These are phyloP conservation scores for Drosophila obscura DNA, from an alignment of 1,140 invertebrate genomes.

Conservation along the genomic window DNA sequence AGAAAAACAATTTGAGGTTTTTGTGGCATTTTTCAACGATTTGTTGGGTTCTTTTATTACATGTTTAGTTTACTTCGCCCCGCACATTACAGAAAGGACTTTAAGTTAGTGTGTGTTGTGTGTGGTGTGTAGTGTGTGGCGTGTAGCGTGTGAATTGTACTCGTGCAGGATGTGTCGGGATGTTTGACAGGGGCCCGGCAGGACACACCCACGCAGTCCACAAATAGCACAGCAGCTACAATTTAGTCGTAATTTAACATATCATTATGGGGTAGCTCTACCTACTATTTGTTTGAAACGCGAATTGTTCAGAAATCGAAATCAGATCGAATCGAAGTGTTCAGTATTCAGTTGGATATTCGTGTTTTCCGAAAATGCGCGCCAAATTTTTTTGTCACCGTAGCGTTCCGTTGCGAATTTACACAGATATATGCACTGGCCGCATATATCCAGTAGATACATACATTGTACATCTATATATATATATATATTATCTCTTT, in stretches of 20 bases:
- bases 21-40: constrained; percentile 71
- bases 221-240: too few species aligned
- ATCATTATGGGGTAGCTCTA: constrained; percentile 59
- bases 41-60: constrained; percentile 65
- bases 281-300: constrained; percentile 62
- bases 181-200: too few species aligned
- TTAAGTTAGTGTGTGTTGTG: constrained; percentile 62
- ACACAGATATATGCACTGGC: constrained; percentile 30
- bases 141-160: constrained; percentile 39
- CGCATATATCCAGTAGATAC: constrained; percentile 40
- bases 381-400: constrained; percentile 73
- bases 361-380: constrained; percentile 69
- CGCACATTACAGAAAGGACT: constrained; percentile 65
- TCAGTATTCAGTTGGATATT: constrained; percentile 59
- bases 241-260: constrained; percentile 51
- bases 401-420: constrained; percentile 77
- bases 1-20: constrained; percentile 67
- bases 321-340: constrained; percentile 48
- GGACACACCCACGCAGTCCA: constrained; percentile 32
- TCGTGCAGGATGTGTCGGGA: constrained; percentile 44
- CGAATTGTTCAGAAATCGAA: constrained; percentile 61
- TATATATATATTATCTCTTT: constrained; percentile 44
- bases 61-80: constrained; percentile 73
- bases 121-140: constrained; percentile 21
- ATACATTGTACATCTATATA: constrained; percentile 24